Conservation (phyloP, 2,888 invertebrate species). For the Drosophila parthenogenetica region DNA sequence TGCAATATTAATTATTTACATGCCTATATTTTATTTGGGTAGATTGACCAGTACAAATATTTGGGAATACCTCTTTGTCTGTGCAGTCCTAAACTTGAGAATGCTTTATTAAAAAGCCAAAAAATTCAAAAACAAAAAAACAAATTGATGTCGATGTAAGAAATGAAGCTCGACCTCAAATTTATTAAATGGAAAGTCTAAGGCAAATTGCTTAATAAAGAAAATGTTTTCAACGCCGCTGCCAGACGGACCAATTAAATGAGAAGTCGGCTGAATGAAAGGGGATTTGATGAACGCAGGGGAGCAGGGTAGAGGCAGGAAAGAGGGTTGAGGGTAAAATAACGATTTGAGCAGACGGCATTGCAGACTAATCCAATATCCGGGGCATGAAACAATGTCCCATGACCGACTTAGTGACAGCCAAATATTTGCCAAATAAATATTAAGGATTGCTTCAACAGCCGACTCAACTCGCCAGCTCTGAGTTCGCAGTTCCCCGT, state of each 20-base stretch:
- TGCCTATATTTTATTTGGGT: no score
- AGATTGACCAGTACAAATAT: no score
- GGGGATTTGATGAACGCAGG: neutral
- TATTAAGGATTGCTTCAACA: slow-evolving; percentile 52
- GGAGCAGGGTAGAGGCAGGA: no score
- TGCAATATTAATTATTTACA: no score
- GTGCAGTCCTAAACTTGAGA: neutral
- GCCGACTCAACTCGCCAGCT: neutral
- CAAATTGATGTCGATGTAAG: slow-evolving; percentile 58
- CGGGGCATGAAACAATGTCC: slow-evolving; percentile 57
- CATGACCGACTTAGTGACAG: slow-evolving; percentile 57
- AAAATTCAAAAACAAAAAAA: slow-evolving; percentile 26
- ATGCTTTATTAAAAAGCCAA: slow-evolving; percentile 24
- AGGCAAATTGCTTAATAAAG: slow-evolving; percentile 56
- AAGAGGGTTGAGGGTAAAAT: neutral
- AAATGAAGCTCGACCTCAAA: slow-evolving; percentile 17
- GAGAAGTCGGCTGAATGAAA: neutral
- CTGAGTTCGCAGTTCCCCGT: neutral
- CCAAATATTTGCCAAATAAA: slow-evolving; percentile 77
- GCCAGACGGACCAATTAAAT: slow-evolving; percentile 62
- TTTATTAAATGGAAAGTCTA: neutral
- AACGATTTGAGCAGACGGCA: slow-evolving; percentile 26
- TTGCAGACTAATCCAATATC: slow-evolving; percentile 59
- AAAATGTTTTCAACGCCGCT: slow-evolving; percentile 44
- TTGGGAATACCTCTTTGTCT: no score